Base-by-base conservation (phyloP, 92 coral and sea anemone genomes). In the Paramuricea clavata region DNA sequence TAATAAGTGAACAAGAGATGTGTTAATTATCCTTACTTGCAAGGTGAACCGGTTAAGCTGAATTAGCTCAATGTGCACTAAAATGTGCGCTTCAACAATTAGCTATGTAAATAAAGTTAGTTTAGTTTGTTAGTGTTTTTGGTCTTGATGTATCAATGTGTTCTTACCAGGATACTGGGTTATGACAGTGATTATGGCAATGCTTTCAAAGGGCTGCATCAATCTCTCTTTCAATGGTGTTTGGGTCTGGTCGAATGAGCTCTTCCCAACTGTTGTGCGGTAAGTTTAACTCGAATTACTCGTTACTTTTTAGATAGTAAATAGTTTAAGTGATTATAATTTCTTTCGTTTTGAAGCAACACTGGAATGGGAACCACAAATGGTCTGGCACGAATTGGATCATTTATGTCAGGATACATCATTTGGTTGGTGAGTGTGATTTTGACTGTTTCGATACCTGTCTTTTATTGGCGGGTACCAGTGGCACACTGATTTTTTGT, bases 191-290 rank as follows among this genome's bases (percentile, higher is more conserved):
- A 90, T 93, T 49, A 94, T 95, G 59, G 97, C 98, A 0, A 86
- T 94, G 82, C 41, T 87, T 12, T 93, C 98, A 62, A 95, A 95
- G 86, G 93, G 94, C 42, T 91, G 92, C 43, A 89, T 95, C 65
- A 95, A 92, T 94, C 88, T 93, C 43, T 95, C 98, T 19, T 95
- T 95, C 83, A 97, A 92, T 85, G 98, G 93, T 25, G 93, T 95
- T 43, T 95, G 94, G 78, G 98, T 95, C 77, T 95, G 93, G 81
- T 92, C 98, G 5, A 75, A 97, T 31, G 98, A 95, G 73, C 88
- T 95, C 42, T 95, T 94, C 74, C 98, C 98, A 7, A 95, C 98
- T 2, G 98, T 95, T 21, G 92, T 95, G 19, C 88, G 98, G 98
- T 95, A 44, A 69, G 96, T 54, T 21, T 43, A 12, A 27, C 16